Conservation (phyloP, 1,140 invertebrate species). For the Ylistrum balloti region DNA sequence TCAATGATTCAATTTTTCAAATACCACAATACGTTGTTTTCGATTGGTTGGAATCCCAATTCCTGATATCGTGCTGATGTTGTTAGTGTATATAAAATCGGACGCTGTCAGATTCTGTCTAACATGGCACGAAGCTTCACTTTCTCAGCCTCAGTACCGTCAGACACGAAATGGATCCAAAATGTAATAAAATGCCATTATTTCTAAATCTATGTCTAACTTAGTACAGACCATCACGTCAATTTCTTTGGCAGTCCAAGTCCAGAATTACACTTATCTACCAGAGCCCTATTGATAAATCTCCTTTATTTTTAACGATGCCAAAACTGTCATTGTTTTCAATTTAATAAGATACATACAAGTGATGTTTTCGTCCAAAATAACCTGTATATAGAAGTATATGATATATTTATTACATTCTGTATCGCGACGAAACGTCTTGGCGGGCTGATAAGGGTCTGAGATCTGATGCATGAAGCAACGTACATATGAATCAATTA, state of each 20-base stretch:
- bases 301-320: no score
- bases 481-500: not conserved
- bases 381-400: not conserved
- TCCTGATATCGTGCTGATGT: no score
- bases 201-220: not conserved
- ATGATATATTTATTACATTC: not conserved
- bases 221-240: not conserved
- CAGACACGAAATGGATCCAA: slow-evolving; percentile 38
- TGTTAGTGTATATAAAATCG: not conserved
- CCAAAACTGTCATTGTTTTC: not conserved
- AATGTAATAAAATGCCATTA: not conserved
- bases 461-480: not conserved
- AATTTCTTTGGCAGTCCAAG: not conserved
- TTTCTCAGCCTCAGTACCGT: not conserved
- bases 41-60: no score
- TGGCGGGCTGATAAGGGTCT: no score
- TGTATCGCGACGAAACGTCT: not conserved
- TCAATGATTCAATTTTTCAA: no score
- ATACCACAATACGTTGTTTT: no score
- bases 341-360: not conserved
- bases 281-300: no score
- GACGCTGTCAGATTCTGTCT: not conserved
- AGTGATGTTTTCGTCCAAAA: not conserved
- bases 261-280: no score
- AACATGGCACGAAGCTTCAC: slow-evolving; percentile 2